Base-by-base conservation (phyloP, 2,113 vertebrate species). In the Gallinago paraguaiae region DNA sequence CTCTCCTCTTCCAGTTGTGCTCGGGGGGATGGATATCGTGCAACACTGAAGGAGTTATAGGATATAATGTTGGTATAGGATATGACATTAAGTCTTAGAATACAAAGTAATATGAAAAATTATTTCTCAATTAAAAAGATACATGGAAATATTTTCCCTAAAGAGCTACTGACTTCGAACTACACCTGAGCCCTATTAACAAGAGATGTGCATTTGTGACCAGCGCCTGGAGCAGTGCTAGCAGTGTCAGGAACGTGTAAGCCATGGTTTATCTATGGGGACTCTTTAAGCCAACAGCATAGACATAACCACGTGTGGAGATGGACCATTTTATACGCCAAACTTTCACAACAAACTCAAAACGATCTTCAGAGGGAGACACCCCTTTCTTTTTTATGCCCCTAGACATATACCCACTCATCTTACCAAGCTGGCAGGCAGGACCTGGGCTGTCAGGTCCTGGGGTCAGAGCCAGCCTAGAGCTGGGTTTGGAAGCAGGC, bases 1-100 rank as follows among this genome's bases (percentile, higher is more conserved):
- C 39, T 46, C 37, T 67, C 48, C 22, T 10, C 31, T 59, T 75
- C 64, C 51, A 78, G 20, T 15, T 3, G 0, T 43, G 74, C 60
- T 46, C 1, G 1, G 51, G 56, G 8, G 22, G 33, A 43, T 0
- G 8, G n/a, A 57, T 23, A 7, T 11, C 0, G 0, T 71, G 75
- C 25, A 60, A 39, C 43, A 75, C 39, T n/a, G 30, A 30, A 91
- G 25, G 37, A 65, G 41, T 37, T 30, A 28, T 2, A 48, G 33
- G 30, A 16, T 39, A 23, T 51, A 20, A 33, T 39, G 9, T 37
- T 43, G 30, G 7, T 53, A 43, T 1, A 54, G 11, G 4, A 41
- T 10, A 27, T 64, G 25, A 31, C 27, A 70, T 23, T 28, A 48
- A 61, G 17, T 23, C 48, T 71, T 53, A 51, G 24, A 88, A 60